Evolutionary conservation across 2,797 vertebrate genomes (phyloP), one percentile per base, ranked within the genome.

Genomic region (Graptemys geographica): DNA sequence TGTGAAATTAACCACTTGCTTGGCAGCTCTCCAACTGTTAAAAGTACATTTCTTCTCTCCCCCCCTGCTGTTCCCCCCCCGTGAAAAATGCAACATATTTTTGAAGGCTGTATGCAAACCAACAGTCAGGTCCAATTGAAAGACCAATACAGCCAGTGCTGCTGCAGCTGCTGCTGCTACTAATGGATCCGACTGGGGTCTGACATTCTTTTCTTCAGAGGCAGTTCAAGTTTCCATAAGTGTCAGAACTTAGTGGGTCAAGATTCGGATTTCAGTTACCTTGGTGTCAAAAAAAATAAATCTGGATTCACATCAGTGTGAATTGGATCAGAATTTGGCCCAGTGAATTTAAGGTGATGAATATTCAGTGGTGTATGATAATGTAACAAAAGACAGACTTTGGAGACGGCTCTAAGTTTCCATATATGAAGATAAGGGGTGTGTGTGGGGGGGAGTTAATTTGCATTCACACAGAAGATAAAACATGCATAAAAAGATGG

Each of bases 381-480:
- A 1, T 86, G 76, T 83, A 90, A 47, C 92, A 74, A 93, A 83
- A 72, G 44, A 41, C 89, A 57, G 47, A 93, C 83, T 72, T 90
- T 94, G 95, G 94, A 95, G 90, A 56, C 28, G 89, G 88, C 94
- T 94, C 88, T 65, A 86, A 92, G 91, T 95, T 96, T 92, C 97
- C 96, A 92, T 97, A 96, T 97, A 97, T 96, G 97, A 96, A 59
- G 96, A 96, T 44, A 33, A 96, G 92, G 69, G 37, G 37, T 31
- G 10, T 72, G 33, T n/a, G 37, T 41, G 41, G 41, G 41, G 41
- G 86, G 95, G 97, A 97, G 95, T 97, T 93, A 94, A 88, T 97
- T 65, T 83, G 83, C 80, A 59, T 95, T 96, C 87, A 78, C 53
- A 2, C 81, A 55, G 88, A 90, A 69, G 0, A 94, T 93, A 92